Evolutionary conservation across 92 coral and sea anemone species (phyloP), one percentile per base, ranked within the genome.

Genomic region (Virgularia gustaviana): DNA sequence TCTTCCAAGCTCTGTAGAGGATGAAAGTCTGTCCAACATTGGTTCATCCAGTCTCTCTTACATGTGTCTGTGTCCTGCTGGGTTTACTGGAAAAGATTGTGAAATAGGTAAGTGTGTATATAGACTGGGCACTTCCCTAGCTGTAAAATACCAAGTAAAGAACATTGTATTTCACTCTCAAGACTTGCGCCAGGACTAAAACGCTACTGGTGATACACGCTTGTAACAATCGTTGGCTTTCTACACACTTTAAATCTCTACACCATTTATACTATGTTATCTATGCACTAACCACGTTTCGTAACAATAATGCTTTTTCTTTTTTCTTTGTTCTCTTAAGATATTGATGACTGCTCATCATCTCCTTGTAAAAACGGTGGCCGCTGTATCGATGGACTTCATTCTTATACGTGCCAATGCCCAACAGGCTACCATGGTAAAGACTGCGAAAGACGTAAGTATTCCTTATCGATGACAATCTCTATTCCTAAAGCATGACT

Each of bases 101-200:
- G 75, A 68, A 37, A 68, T 49, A 49, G 75, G 75, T 68, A 68
- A 18, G 4, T n/a, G n/a, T n/a, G n/a, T n/a, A n/a, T n/a, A n/a
- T n/a, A n/a, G n/a, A n/a, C n/a, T n/a, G n/a, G n/a, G n/a, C n/a
- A n/a, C n/a, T n/a, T n/a, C n/a, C n/a, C n/a, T n/a, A n/a, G n/a
- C n/a, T 41, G 47, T 41, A 41, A 41, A 9, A 9, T 41, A 41
- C n/a, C 47, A 41, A 41, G 47, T 9, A 41, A n/a, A n/a, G n/a
- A n/a, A n/a, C n/a, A n/a, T n/a, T n/a, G n/a, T n/a, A n/a, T n/a
- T n/a, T n/a, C n/a, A n/a, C n/a, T n/a, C n/a, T n/a, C n/a, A n/a
- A n/a, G n/a, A n/a, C n/a, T n/a, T n/a, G n/a, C n/a, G n/a, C n/a
- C n/a, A n/a, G n/a, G n/a, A n/a, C n/a, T n/a, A n/a, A n/a, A n/a